Base-by-base conservation (phyloP, 2,113 vertebrate genomes). In the Pipa parva region DNA sequence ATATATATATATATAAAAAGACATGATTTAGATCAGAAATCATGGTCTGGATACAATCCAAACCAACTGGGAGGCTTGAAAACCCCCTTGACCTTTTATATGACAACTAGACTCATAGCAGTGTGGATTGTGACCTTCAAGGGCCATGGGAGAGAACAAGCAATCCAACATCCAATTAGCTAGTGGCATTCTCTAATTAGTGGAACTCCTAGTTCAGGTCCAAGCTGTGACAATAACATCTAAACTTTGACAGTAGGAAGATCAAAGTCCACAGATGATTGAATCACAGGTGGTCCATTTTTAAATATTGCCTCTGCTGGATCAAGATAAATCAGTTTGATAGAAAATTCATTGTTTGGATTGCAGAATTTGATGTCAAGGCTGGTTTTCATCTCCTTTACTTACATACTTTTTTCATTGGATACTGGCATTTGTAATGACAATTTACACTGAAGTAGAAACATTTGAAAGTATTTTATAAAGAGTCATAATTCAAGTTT, bases 1-100 rank as follows among this genome's bases (percentile, higher is more conserved):
- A n/a, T n/a, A n/a, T n/a, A n/a, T n/a, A n/a, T n/a, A n/a, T 48
- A 27, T 13, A 31, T 21, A 46, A 42, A 12, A 10, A 49, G 39
- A 48, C 26, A 46, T 21, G 39, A 45, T 22, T 33, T 52, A 54
- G 57, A 45, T 61, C 49, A 18, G 13, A 54, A 70, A 52, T 70
- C 57, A 42, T 42, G 48, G 66, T 70, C 66, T 70, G 66, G 66
- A 61, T 70, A 61, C 60, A 70, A 70, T 70, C 66, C 57, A 70
- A 70, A 70, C 58, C 57, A 54, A 61, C 45, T 70, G 66, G 58
- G 66, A 60, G 58, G 57, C 58, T 70, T 33, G 11, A 26, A 61
- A 22, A 5, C 31, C 60, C 57, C 58, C 60, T 61, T 70, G 58
- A 70, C 66, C 66, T 70, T 21, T 18, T 60, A 37, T 25, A 54